Evolutionary conservation across 2,888 invertebrate genomes (phyloP).

Genomic region (Amiota communis): DNA sequence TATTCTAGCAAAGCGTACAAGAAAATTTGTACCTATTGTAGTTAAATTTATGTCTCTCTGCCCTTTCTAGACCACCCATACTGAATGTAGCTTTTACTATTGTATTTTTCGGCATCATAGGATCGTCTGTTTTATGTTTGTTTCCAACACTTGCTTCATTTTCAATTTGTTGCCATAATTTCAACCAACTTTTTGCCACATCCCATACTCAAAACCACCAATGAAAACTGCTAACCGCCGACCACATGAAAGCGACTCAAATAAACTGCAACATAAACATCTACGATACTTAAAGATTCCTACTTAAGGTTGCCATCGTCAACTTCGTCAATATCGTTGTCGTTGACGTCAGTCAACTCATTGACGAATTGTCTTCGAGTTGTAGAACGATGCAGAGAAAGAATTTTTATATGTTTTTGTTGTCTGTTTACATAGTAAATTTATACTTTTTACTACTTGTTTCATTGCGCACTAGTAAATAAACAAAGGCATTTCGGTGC

Average conservation of each 20-base stretch:
- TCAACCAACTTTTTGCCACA: slow-evolving; percentile 57
- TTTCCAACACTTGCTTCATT: slow-evolving; percentile 14
- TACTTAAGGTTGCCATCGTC: slow-evolving; percentile 30
- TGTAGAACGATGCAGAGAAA: background rate
- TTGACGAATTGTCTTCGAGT: slow-evolving; percentile 51
- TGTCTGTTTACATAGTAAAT: slow-evolving; percentile 64
- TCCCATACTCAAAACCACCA: slow-evolving; percentile 32
- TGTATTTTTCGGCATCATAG: background rate
- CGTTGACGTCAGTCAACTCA: background rate
- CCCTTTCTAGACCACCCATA: slow-evolving; percentile 46
- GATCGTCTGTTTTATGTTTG: background rate
- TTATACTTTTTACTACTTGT: slow-evolving; percentile 67
- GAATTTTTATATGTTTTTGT: slow-evolving; percentile 14
- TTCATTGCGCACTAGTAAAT: slow-evolving; percentile 66
- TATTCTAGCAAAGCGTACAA: too few species aligned
- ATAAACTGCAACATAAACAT: slow-evolving; percentile 57
- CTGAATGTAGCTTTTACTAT: background rate
- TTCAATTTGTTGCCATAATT: slow-evolving; percentile 6
- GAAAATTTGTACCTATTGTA: too few species aligned
- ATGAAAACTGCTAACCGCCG: slow-evolving; percentile 33
- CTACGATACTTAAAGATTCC: slow-evolving; percentile 61
- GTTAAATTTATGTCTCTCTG: background rate
- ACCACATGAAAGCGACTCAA: slow-evolving; percentile 59
- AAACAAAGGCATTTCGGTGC: slow-evolving; percentile 50
- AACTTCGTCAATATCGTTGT: slow-evolving; percentile 10